These are phyloP conservation scores for Antigone vipio DNA, from an alignment of 2,113 vertebrate species.

Conservation along the genomic window DNA sequence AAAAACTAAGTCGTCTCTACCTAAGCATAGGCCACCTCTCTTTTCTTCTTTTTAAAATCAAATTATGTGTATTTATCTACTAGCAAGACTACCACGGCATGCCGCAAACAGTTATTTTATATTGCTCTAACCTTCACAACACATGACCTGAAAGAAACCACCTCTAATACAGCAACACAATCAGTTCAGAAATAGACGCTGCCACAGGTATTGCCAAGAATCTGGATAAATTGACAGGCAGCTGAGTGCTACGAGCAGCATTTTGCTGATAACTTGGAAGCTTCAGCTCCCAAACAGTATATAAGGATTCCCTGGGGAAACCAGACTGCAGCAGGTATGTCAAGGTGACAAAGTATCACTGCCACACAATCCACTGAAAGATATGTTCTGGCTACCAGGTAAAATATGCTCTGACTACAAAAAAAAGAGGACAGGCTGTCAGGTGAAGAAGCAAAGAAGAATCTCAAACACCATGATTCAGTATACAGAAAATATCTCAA, in stretches of 20 bases:
- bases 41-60: neutral
- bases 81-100: neutral
- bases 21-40: neutral
- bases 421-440: neutral
- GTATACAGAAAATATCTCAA: neutral
- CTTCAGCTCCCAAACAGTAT: neutral
- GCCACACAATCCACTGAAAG: neutral
- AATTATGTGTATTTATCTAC: neutral
- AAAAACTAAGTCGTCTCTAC: neutral
- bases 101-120: neutral
- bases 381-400: neutral
- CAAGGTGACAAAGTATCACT: constrained; percentile 45
- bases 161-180: neutral
- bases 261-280: constrained; percentile 31
- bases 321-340: constrained; percentile 8
- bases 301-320: constrained; percentile 23
- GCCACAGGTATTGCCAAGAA: neutral
- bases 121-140: neutral
- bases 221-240: constrained; percentile 7
- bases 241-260: neutral
- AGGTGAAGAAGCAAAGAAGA: neutral
- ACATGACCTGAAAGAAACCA: neutral
- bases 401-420: neutral
- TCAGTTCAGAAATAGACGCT: constrained; percentile 1
- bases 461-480: neutral